Evolutionary conservation across 2,797 vertebrate species (phyloP), one percentile per base, ranked within the genome.

Genomic region (Fundulus diaphanus): DNA sequence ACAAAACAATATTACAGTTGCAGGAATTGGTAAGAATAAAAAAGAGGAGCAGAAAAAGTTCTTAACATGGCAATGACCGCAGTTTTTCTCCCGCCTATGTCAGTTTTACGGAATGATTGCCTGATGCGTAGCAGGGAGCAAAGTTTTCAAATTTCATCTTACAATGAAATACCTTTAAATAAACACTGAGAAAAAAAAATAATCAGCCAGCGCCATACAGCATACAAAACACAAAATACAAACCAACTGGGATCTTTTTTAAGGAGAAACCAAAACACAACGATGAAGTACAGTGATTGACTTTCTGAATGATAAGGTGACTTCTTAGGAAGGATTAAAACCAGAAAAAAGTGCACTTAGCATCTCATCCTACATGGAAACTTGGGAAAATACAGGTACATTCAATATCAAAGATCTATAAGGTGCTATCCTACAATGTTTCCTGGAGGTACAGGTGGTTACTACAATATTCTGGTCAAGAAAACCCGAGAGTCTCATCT

Each of bases 281-380:
- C 63, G 78, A 72, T 85, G 85, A 90, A 86, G 80, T 86, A 85
- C 87, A 91, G 90, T 90, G 84, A 83, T 81, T 78, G 85, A 92
- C 81, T 91, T 81, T 84, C 73, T 80, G 74, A 82, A 84, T 75
- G 79, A 84, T 73, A 74, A 88, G 63, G 82, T 76, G 85, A 80
- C 29, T 54, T 70, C 74, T 70, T 56, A 56, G 71, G 81, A 76
- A 49, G 72, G 75, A 65, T 80, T 75, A 75, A 83, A 91, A 92
- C 92, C 91, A 90, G 92, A 91, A 87, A 92, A 93, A 96, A 96
- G 95, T 96, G 95, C 95, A 95, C 94, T 95, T 96, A 92, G 94
- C 90, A 73, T 93, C 91, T 93, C 82, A 80, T 92, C 88, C 87
- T 93, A 94, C 85, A 86, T 94, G 94, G 88, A 93, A 94, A 95